Evolutionary conservation across 1,140 invertebrate species (phyloP), one percentile per base, ranked within the genome.

Genomic region (Ips nitidus): DNA sequence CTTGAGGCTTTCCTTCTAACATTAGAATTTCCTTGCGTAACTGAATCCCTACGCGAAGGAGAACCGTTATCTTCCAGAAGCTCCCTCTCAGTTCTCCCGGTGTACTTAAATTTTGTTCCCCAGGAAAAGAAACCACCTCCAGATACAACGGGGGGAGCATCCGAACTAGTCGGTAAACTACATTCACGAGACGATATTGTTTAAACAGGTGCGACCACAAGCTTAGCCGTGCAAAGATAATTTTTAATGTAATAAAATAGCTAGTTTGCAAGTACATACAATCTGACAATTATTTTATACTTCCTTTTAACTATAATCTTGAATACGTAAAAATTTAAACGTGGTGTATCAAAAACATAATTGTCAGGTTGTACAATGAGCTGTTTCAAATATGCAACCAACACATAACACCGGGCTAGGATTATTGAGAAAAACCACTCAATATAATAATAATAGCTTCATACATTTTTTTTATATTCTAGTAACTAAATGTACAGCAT

Each of bases 41-140:
- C 75, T 73, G 87, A 83, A 81, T 88, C 85, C 67, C 87, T 86
- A 60, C 84, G 82, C 37, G 81, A 79, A 37, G 85, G 78, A 41
- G 85, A 84, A 50, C 83, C 84, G 64, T 82, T 82, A 74, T 92
- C 91, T 76, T 91, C 90, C 57, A 95, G 81, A 60, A 96, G 92
- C 83, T 97, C 94, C 47, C 88, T 85, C 81, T 97, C 94, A 22
- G 94, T 94, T 65, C 94, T 84, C 1, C 94, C 94, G 59, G 91
- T 91, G 81, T 93, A 95, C 74, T 94, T 91, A 80, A 98, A 97
- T 81, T 95, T 95, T 50, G 94, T 95, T 47, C 94, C 94, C 87
- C 93, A 92, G 1, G 93, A 95, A 83, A 98, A 98, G 73, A 98
- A 88, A 6, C 93, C 92, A n/a, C 95, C 94, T 39, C 95, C 94